phyloP scores from a whole-genome alignment of 1,140 invertebrate species.

The Berghia stephanieae region DNA sequence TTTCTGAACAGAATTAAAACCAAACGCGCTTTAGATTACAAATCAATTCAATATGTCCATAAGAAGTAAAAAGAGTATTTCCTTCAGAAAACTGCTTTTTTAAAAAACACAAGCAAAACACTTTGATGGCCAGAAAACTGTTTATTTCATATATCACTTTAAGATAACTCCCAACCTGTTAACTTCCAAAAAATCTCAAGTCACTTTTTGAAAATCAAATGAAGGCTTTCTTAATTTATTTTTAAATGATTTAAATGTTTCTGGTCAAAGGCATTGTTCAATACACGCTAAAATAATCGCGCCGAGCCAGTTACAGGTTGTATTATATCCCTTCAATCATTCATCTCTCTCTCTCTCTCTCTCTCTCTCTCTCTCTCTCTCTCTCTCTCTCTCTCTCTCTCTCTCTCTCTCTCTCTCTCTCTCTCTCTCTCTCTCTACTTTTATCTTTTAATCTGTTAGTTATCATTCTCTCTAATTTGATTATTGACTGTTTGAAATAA shows the following conservation, averaged over 20 bases:
- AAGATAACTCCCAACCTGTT: too few relatives aligned
- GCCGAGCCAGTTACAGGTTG: background rate
- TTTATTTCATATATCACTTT: too few relatives aligned
- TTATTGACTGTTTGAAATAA: background rate
- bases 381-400: background rate
- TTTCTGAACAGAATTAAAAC: too few relatives aligned
- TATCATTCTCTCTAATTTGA: background rate
- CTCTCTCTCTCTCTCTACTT: background rate
- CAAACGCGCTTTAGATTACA: too few relatives aligned
- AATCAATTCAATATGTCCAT: too few relatives aligned
- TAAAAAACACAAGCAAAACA: too few relatives aligned
- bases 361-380: conserved; percentile 15
- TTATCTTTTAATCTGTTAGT: background rate
- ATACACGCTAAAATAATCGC: background rate
- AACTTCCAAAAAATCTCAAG: too few relatives aligned
- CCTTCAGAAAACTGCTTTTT: too few relatives aligned
- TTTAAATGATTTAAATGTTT: background rate
- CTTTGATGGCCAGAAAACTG: too few relatives aligned
- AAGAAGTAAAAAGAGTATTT: too few relatives aligned
- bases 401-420: background rate
- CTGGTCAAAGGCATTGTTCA: background rate
- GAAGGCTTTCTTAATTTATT: background rate
- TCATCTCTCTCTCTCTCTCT: background rate
- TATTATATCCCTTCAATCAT: background rate
- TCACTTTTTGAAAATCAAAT: too few relatives aligned